phyloP scores from a whole-genome alignment of 1,140 invertebrate genomes.

The Orussus abietinus region DNA sequence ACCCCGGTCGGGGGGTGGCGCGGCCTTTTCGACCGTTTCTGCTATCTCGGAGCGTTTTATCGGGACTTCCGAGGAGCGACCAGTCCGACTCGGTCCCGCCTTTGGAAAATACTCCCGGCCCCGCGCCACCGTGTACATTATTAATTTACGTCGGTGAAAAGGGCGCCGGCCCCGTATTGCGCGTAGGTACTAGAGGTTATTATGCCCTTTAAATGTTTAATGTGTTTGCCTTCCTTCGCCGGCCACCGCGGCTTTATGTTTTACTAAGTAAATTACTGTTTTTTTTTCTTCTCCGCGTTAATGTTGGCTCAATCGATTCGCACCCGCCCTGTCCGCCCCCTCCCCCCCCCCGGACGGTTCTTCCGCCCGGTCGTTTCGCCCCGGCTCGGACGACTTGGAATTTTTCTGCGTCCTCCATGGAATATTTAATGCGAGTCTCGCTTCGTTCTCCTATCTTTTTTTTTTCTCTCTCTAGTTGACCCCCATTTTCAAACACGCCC shows the following conservation, averaged over 20 bases:
- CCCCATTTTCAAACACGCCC: too few relatives aligned
- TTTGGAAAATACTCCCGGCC: too few relatives aligned
- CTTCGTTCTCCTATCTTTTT: background rate
- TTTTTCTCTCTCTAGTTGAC: background rate
- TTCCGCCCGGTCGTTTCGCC: conserved; percentile 4
- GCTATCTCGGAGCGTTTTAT: too few relatives aligned
- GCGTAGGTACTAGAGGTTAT: conserved; percentile 54
- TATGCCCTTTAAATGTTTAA: conserved; percentile 56
- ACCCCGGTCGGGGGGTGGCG: too few relatives aligned
- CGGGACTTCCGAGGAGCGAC: background rate
- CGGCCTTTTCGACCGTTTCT: too few relatives aligned
- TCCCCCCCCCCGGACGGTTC: conserved; percentile 11
- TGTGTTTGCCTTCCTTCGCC: conserved; percentile 55
- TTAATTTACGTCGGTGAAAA: conserved; percentile 53
- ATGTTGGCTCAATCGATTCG: conserved; percentile 53
- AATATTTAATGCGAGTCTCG: conserved; percentile 21
- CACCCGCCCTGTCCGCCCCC: conserved; percentile 16
- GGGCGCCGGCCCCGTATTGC: conserved; percentile 50
- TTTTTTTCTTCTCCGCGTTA: conserved; percentile 49
- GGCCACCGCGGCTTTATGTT: conserved; percentile 52
- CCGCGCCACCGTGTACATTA: conserved; percentile 44
- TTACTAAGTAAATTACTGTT: conserved; percentile 57
- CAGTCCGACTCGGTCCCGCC: background rate
- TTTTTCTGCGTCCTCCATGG: conserved; percentile 25
- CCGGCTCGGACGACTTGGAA: conserved; percentile 18